These are phyloP conservation scores for Venusia cambrica DNA, from an alignment of 2,888 invertebrate species.

Conservation along the genomic window DNA sequence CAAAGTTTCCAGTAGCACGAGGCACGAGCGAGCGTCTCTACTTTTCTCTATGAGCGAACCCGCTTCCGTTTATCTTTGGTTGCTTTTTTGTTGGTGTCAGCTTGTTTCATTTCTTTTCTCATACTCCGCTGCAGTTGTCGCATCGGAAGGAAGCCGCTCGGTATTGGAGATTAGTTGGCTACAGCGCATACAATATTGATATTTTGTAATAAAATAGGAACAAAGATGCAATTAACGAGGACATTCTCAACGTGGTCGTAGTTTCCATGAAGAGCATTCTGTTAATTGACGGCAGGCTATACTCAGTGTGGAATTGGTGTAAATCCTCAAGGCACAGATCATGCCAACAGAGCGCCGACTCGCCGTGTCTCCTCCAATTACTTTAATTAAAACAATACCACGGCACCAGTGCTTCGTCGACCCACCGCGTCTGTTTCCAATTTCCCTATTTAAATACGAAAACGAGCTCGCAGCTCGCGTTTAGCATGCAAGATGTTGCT, in stretches of 20 bases:
- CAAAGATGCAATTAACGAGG: constrained; percentile 21
- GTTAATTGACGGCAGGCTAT: constrained; percentile 72
- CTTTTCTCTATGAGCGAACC: constrained; percentile 73
- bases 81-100: constrained; percentile 64
- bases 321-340: constrained; percentile 80
- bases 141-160: constrained; percentile 42
- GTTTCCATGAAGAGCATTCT: constrained; percentile 49
- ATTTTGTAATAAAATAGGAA: constrained; percentile 12
- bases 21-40: constrained; percentile 61
- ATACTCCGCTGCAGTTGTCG: constrained; percentile 64
- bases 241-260: constrained; percentile 12
- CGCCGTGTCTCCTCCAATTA: constrained; percentile 79
- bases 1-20: constrained; percentile 67
- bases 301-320: constrained; percentile 74
- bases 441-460: constrained; percentile 80
- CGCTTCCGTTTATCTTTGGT: constrained; percentile 75
- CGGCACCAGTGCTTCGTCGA: constrained; percentile 74
- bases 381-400: constrained; percentile 81
- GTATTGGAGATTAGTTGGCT: constrained; percentile 34
- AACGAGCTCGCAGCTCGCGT: constrained; percentile 71
- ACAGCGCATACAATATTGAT: constrained; percentile 27
- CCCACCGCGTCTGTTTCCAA: constrained; percentile 77
- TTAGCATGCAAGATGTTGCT: constrained; percentile 74
- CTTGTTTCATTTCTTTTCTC: constrained; percentile 65
- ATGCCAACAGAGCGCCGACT: constrained; percentile 70